Base-by-base conservation (phyloP, 1,140 invertebrate genomes). In the Homalodisca vitripennis region DNA sequence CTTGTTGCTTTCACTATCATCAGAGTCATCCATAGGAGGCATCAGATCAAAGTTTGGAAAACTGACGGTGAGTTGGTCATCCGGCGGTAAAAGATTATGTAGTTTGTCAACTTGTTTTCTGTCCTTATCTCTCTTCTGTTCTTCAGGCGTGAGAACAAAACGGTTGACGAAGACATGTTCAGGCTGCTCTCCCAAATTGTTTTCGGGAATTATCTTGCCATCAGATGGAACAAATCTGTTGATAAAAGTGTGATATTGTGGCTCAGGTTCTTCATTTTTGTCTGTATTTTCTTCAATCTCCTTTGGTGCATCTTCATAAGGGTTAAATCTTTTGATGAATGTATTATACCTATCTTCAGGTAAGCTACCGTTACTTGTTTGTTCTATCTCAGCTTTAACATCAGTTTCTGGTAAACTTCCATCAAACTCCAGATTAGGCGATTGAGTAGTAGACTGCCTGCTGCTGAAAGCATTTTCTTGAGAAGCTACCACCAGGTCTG, bases 1-100 rank as follows among this genome's bases (percentile, higher is more conserved):
- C 1, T 70, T 67, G 41, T 73, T 73, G 48, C 67, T 70, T 26
- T 71, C 71, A 14, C 47, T 57, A n/a, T 71, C 70, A 26, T 47
- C 47, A 1, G 55, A 31, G 17, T 69, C 67, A 34, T 65, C 47
- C 1, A 69, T 24, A 0, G 70, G 70, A 14, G 72, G 70, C 2
- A 53, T 67, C 14, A 72, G 57, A 2, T 72, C 68, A 13, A 67
- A 34, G 3, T 51, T 67, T 1, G 71, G 71, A 46, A 57, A 46
- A 51, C 13, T 48, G 3, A 51, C n/a, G 3, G 27, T 67, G 2
- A 67, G 1, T n/a, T 60, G 14, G 55, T 26, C 55, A 6, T 60
- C 55, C 29, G 55, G 55, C 1, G 55, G 55, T 27, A 27, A n/a
- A 29, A 60, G 55, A 30, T 30, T 60, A n/a, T 60, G 55, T 12